Conservation (phyloP, 1,140 invertebrate species). For the Rhagoletis zephyria region DNA sequence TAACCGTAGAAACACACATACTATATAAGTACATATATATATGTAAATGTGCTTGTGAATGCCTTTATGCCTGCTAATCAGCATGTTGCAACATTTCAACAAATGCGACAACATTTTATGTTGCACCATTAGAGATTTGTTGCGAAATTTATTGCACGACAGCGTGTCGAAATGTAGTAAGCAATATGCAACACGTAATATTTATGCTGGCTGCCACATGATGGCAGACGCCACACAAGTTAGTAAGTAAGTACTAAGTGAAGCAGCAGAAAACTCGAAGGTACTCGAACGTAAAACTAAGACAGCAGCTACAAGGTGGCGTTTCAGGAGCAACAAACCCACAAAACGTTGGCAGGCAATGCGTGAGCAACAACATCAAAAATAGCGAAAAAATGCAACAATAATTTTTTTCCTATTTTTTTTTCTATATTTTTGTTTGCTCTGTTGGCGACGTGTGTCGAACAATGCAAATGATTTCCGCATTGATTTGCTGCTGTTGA, state of each 20-base stretch:
- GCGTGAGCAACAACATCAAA: neutral
- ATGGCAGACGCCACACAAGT: conserved; percentile 43
- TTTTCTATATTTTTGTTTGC: neutral
- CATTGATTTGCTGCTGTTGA: conserved; percentile 23
- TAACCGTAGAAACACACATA: neutral
- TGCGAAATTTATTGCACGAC: conserved; percentile 45
- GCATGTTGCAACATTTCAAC: conserved; percentile 43
- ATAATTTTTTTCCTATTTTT: neutral
- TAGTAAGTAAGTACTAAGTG: neutral
- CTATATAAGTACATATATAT: too few species aligned
- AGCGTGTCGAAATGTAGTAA: conserved; percentile 15
- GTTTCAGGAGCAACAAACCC: neutral
- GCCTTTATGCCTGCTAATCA: conserved; percentile 9
- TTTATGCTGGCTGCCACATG: neutral
- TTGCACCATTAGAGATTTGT: conserved; percentile 29
- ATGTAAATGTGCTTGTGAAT: neutral
- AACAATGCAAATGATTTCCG: conserved; percentile 52
- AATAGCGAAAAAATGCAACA: neutral
- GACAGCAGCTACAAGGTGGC: neutral
- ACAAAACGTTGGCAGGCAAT: conserved; percentile 9
- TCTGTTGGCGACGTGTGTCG: neutral
- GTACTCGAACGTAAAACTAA: neutral
- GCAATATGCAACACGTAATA: neutral
- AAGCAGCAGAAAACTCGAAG: neutral
- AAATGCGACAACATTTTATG: conserved; percentile 35